A percentile compares a stretch with the other conserved stretches of the same genome.
These are phyloP conservation scores for Gibbula magus DNA, from an alignment of 2,888 invertebrate species.

Conservation along the genomic window DNA sequence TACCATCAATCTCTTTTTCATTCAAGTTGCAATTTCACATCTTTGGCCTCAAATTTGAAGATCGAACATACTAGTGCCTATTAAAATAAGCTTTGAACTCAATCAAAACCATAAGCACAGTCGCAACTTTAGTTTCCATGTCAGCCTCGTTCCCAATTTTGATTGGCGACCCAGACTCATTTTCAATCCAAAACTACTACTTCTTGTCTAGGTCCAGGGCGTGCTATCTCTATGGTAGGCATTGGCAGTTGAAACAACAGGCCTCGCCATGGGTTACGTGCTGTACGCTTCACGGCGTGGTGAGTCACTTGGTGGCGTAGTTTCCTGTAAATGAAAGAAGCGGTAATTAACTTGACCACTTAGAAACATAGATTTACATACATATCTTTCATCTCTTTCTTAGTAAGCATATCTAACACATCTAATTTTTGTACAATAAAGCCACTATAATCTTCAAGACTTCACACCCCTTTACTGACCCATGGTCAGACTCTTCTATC, in stretches of 20 bases:
- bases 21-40: no score
- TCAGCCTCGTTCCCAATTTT: no score
- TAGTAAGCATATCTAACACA: not conserved
- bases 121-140: no score
- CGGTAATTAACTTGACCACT: not conserved
- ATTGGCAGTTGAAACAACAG: slow-evolving; percentile 59
- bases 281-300: slow-evolving; percentile 87
- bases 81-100: no score
- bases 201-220: slow-evolving; percentile 42
- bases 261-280: slow-evolving; percentile 86
- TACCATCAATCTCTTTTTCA: no score
- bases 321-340: slow-evolving; percentile 80
- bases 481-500: no score
- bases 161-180: not conserved
- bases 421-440: no score
- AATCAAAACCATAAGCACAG: no score
- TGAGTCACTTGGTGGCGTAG: slow-evolving; percentile 87
- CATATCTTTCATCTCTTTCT: not conserved
- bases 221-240: slow-evolving; percentile 27
- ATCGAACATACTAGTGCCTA: no score
- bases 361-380: not conserved
- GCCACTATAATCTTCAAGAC: no score
- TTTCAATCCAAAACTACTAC: slow-evolving; percentile 65
- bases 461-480: no score
- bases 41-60: no score